Conservation (phyloP, 2,888 invertebrate species). For the Cosmia pyralina region DNA sequence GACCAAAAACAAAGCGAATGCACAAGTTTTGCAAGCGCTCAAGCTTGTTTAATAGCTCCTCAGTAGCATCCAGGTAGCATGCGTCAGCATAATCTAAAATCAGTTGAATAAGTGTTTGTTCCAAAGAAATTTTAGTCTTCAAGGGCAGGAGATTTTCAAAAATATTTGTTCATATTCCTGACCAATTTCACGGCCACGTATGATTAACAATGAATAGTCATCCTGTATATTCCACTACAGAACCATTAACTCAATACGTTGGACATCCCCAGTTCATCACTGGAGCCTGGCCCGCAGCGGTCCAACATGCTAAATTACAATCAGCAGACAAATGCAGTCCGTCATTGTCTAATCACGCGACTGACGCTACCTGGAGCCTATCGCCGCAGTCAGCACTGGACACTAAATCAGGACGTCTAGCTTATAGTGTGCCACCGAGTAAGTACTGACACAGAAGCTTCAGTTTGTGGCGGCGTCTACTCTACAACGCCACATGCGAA, state of each 20-base stretch:
- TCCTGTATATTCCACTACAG: background rate
- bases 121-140: too few species aligned
- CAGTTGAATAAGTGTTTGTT: too few species aligned
- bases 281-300: background rate
- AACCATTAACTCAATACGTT: slow-evolving; percentile 11
- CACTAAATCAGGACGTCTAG: slow-evolving; percentile 76
- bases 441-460: slow-evolving; percentile 60
- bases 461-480: background rate
- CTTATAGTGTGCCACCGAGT: slow-evolving; percentile 22
- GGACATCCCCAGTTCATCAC: slow-evolving; percentile 22
- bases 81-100: too few species aligned
- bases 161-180: background rate
- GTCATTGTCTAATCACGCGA: slow-evolving; percentile 70
- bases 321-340: slow-evolving; percentile 54
- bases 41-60: too few species aligned
- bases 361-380: slow-evolving; percentile 68
- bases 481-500: background rate
- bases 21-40: too few species aligned
- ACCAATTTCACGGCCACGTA: too few species aligned
- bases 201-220: background rate
- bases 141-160: too few species aligned
- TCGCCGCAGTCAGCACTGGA: slow-evolving; percentile 57
- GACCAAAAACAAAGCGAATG: too few species aligned
- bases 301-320: slow-evolving; percentile 56
- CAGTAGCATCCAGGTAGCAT: too few species aligned